Percentiles rank a stretch among this genome's conserved stretches.
phyloP scores from a whole-genome alignment of 2,113 vertebrate genomes.

The Cacatua alba region DNA sequence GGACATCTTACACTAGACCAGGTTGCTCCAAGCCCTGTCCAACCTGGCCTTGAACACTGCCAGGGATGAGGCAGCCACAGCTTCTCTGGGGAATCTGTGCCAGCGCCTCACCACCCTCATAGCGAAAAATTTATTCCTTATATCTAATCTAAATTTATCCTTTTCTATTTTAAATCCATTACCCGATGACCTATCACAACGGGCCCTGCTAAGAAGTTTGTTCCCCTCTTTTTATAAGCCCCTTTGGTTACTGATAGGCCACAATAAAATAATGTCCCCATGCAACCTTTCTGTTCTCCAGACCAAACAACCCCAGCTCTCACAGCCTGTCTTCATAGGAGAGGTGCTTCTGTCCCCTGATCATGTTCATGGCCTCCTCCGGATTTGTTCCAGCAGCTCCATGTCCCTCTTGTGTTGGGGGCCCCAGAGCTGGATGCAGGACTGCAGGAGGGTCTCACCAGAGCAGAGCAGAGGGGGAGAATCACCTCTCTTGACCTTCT shows the following conservation, averaged over 20 bases:
- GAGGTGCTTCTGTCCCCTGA: background rate
- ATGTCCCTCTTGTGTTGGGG: background rate
- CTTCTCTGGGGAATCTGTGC: background rate
- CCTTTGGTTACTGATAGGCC: background rate
- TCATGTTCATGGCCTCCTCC: background rate
- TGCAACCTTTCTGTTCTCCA: background rate
- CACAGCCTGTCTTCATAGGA: background rate
- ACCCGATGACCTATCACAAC: accelerated
- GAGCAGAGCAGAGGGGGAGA: background rate
- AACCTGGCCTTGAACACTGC: background rate
- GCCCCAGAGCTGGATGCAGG: accelerated
- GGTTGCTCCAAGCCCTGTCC: background rate
- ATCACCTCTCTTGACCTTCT: background rate
- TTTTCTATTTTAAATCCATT: background rate
- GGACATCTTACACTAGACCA: background rate
- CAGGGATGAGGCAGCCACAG: accelerated
- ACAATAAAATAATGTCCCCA: background rate
- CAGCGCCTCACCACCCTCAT: background rate
- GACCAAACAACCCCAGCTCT: background rate
- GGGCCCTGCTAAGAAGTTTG: background rate
- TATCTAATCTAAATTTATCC: background rate
- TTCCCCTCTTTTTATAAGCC: background rate
- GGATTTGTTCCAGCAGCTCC: background rate
- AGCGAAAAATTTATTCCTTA: background rate
- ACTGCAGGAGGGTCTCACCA: background rate